Evolutionary conservation across 2,113 vertebrate genomes (phyloP), one percentile per base, ranked within the genome.

Genomic region (Nymphicus hollandicus): DNA sequence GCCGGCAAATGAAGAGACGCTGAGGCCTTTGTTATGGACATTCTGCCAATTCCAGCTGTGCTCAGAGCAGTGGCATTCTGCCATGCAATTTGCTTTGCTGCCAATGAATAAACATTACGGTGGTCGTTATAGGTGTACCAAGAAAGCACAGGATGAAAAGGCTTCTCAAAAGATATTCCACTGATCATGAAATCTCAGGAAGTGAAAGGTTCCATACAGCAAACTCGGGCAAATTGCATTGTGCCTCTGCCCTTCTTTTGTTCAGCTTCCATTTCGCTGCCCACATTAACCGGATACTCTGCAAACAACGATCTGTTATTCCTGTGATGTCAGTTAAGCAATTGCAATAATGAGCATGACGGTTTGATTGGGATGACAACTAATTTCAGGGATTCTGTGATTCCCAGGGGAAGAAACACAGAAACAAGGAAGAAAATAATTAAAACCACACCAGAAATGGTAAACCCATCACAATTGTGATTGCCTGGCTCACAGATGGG

Each of bases 61-160:
- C 35, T 91, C 44, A 65, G 11, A 82, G 65, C 83, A 66, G 33
- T 56, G 87, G 84, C 88, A 84, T 83, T 90, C 78, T 92, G 91
- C 77, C 95, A 94, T 68, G 89, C 89, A 50, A 74, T 96, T 88
- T 94, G 63, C 78, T 74, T 61, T 73, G 88, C 69, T 68, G 84
- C 33, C 85, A 95, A 68, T 81, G 76, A 89, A 84, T 90, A 80
- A 92, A 91, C 69, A 91, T 70, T n/a, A 73, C 58, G 49, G 72
- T 61, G 68, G 55, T 68, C 0, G 0, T 82, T 89, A 46, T 17
- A 41, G 11, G 69, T 16, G 47, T n/a, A 74, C n/a, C 39, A 55
- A 52, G 58, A 71, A 71, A 87, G 66, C 46, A 47, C 6, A 60
- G 37, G 64, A 84, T 27, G 35, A 84, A 95, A 86, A 72, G 22